Conservation (phyloP, 1,140 invertebrate species). For the Akabosia matsudoensis region DNA sequence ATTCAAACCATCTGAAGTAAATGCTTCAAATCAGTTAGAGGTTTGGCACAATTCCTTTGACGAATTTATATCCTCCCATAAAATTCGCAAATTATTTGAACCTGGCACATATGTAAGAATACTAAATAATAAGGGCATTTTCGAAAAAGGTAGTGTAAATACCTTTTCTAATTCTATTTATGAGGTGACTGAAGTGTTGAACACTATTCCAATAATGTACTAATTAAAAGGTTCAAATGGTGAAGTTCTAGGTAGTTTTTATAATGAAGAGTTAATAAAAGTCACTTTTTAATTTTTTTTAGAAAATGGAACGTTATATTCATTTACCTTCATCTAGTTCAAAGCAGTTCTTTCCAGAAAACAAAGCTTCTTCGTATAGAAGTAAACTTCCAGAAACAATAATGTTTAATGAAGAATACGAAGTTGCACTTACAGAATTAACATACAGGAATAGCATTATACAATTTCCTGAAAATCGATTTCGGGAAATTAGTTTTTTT, state of each 20-base stretch:
- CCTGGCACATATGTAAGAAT: conserved; percentile 46
- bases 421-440: background rate
- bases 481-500: too few relatives aligned
- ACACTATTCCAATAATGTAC: background rate
- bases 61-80: too few relatives aligned
- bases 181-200: background rate
- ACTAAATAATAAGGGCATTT: background rate
- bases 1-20: conserved; percentile 50
- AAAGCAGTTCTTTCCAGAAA: background rate
- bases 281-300: background rate
- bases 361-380: background rate
- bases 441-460: background rate
- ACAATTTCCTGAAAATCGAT: background rate
- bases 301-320: background rate
- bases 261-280: background rate
- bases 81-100: conserved; percentile 46
- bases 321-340: background rate
- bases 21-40: conserved; percentile 49
- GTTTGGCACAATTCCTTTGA: conserved; percentile 38
- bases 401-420: background rate
- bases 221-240: background rate
- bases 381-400: background rate
- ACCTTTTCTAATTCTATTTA: background rate
- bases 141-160: background rate
- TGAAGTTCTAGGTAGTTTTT: conserved; percentile 1